These are phyloP conservation scores for Paratilapia polleni DNA, from an alignment of 2,113 vertebrate species.

Conservation along the genomic window DNA sequence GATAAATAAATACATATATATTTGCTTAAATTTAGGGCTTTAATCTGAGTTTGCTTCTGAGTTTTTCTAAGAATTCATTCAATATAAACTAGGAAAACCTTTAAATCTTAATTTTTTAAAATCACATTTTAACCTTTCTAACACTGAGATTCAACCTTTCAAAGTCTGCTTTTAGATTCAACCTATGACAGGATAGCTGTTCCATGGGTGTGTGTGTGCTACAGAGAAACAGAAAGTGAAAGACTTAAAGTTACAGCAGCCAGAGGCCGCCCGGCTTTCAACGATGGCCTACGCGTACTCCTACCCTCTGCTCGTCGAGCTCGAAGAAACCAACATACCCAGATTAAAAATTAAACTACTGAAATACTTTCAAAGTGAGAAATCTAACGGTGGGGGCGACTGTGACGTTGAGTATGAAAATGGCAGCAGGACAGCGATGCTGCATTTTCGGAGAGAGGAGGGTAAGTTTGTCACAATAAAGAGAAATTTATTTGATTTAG, in stretches of 20 bases:
- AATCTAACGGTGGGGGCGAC: conserved; percentile 84
- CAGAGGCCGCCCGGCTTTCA: fast-evolving
- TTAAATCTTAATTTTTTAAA: no score
- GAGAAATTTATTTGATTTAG: no score
- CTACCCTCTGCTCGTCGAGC: conserved; percentile 55
- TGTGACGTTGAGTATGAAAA: conserved; percentile 67
- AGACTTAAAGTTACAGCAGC: conserved; percentile 58
- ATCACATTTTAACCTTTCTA: no score
- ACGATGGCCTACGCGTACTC: conserved; percentile 55
- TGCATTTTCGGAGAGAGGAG: conserved; percentile 76
- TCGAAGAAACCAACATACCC: conserved; percentile 7
- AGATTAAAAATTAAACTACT: conserved; percentile 75
- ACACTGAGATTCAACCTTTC: no score
- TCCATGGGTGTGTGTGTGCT: no score
- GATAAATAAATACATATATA: no score
- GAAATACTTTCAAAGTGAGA: conserved; percentile 84
- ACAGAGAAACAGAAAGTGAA: conserved; percentile 37
- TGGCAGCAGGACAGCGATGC: conserved; percentile 56
- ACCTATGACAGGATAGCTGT: no score
- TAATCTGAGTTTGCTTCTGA: no score
- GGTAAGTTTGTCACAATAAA: conserved; percentile 64
- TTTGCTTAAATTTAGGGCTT: no score
- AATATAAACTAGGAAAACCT: no score
- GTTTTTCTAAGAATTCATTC: no score
- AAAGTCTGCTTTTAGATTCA: no score